Evolutionary conservation across 2,113 vertebrate species (phyloP), one percentile per base, ranked within the genome.

Genomic region (Ptyas mucosa): DNA sequence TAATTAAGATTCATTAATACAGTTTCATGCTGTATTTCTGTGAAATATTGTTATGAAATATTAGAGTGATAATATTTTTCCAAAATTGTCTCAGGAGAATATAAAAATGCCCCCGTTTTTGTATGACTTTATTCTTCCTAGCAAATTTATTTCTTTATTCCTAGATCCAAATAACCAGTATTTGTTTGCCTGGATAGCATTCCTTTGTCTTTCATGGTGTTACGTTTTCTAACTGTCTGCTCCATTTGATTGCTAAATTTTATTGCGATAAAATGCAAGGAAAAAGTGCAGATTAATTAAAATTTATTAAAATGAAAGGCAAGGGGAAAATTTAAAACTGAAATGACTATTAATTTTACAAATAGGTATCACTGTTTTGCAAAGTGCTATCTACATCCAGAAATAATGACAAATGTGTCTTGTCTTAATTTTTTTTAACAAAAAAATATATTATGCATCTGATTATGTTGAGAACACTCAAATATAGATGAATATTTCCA

Each of bases 171-270:
- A 94, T 88, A 93, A 93, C 91, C 94, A 96, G 95, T 94, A 91
- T 75, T 94, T 89, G 61, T 94, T 93, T 95, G 10, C 39, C 10
- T 57, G 46, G 92, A 92, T 57, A 90, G 90, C 93, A 93, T 55
- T 93, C 97, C 57, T 94, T 39, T 12, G 53, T 69, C 89, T 94
- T 55, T 91, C 88, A 46, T 26, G 87, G 26, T 94, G 54, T 92
- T 94, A 46, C 0, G 0, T 93, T 94, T 89, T 94, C 29, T 90
- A 11, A 69, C 94, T 93, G 94, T 93, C 95, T 90, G 23, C 95
- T 94, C 81, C 88, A 95, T 96, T 95, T 94, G 53, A 95, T 51
- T 43, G 51, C 92, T 95, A 94, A 94, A 92, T 39, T 89, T 94
- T 53, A 87, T 91, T 89, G 94, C 88, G 55, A 95, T 95, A 95